Evolutionary conservation across 1,140 invertebrate genomes (phyloP).

Genomic region (Cherax destructor): DNA sequence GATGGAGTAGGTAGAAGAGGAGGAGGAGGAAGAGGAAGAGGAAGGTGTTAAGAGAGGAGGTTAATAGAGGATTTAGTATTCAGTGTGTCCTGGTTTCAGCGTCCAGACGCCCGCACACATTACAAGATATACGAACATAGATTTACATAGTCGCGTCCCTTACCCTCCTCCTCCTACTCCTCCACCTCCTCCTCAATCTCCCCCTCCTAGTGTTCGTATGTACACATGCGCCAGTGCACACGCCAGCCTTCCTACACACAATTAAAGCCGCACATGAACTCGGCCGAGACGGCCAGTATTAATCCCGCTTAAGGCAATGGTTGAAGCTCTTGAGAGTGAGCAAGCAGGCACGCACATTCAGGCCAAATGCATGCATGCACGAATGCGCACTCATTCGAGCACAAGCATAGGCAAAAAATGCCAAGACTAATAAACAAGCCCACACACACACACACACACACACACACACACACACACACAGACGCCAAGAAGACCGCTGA

Average conservation of each 20-base stretch:
- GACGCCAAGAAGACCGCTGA: no score
- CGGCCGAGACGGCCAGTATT: background rate
- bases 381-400: background rate
- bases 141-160: background rate
- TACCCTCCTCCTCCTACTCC: no score
- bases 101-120: background rate
- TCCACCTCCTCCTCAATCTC: no score
- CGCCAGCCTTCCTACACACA: background rate
- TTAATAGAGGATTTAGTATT: background rate
- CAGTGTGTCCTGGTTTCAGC: background rate
- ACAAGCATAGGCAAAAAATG: background rate
- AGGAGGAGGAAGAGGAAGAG: background rate
- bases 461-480: background rate
- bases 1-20: background rate
- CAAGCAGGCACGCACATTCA: background rate
- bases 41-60: background rate
- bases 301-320: background rate
- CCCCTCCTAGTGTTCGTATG: background rate
- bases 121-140: background rate
- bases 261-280: background rate
- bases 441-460: background rate
- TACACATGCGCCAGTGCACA: background rate
- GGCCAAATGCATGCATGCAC: background rate
- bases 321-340: background rate
- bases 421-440: background rate